Base-by-base conservation (phyloP, 2,113 vertebrate genomes). In the Xyliphius kryptos region DNA sequence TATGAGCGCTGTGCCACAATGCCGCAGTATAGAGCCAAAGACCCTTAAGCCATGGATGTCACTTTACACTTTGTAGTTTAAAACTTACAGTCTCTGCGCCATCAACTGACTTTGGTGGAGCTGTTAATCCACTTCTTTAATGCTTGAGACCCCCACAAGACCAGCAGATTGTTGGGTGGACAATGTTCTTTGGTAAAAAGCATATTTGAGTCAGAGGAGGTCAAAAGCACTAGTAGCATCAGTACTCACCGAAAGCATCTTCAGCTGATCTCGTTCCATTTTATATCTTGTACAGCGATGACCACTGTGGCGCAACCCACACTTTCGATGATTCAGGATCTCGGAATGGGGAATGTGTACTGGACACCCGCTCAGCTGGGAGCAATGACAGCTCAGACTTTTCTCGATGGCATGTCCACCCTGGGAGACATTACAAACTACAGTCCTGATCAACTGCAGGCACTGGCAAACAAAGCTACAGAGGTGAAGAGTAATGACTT, bases 301-400 rank as follows among this genome's bases (percentile, higher is more conserved):
- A 1, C 8, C 40, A 9, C 11, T 9, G 1, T 40, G 21, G n/a
- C 14, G 5, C 17, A 2, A 8, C 77, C 76, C 10, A 82, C 69
- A 0, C 61, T 50, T 32, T 16, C 46, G 3, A 0, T 63, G 51
- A 79, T 87, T 15, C 52, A 74, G 54, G 63, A 79, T 14, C 54
- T 87, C 48, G 67, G 50, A 8, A 14, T 5, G 26, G 14, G 12
- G 17, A 87, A 85, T 8, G 51, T 76, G 26, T 72, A 62, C 55
- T 88, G 82, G 86, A 71, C 26, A 14, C 5, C 71, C 1, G 10
- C 17, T 6, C 50, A 84, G 41, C 71, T 88, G 56, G 9, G 53
- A 2, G 6, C 0, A 19, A 83, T 86, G 56, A 53, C 74, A 4
- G 1, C 1, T 0, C 10, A 63, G 14, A 81, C 61, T 1, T 88